These are phyloP conservation scores for Adoxophyes honmai DNA, from an alignment of 1,140 invertebrate species.

Conservation along the genomic window DNA sequence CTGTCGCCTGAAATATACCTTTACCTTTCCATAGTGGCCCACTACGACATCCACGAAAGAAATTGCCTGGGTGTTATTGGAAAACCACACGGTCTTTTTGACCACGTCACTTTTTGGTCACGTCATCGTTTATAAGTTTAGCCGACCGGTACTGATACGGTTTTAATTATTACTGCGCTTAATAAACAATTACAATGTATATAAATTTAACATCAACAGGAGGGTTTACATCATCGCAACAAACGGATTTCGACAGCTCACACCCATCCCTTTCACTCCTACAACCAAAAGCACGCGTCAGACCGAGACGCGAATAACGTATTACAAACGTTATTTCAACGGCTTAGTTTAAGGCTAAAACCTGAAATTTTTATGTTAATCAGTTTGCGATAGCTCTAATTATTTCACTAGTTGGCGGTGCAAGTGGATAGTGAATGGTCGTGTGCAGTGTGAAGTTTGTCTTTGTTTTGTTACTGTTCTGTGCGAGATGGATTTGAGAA, in stretches of 20 bases:
- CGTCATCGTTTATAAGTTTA: too few relatives aligned
- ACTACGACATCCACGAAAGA: too few relatives aligned
- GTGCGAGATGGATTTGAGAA: slow-evolving; percentile 60
- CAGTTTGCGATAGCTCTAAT: slow-evolving; percentile 70
- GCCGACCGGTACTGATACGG: background rate
- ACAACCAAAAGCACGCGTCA: slow-evolving; percentile 26
- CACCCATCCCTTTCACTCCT: slow-evolving; percentile 43
- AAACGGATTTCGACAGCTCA: slow-evolving; percentile 23
- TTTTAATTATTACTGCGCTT: slow-evolving; percentile 4
- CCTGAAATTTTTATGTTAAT: slow-evolving; percentile 75
- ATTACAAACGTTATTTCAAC: slow-evolving; percentile 47
- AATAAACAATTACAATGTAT: slow-evolving; percentile 37
- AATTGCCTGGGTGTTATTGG: too few relatives aligned
- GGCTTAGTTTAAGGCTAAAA: slow-evolving; percentile 58
- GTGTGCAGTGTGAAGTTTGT: slow-evolving; percentile 41
- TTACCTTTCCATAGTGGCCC: too few relatives aligned
- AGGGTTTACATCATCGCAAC: slow-evolving; percentile 31
- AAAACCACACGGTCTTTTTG: too few relatives aligned
- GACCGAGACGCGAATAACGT: slow-evolving; percentile 46
- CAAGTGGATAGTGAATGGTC: slow-evolving; percentile 54
- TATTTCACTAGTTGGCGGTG: slow-evolving; percentile 59
- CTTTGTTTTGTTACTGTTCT: slow-evolving; percentile 26
- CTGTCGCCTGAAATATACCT: too few relatives aligned
- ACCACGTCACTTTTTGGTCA: too few relatives aligned
- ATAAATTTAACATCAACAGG: slow-evolving; percentile 37